These are phyloP conservation scores for Amyelois transitella DNA, from an alignment of 1,140 invertebrate species.

Conservation along the genomic window DNA sequence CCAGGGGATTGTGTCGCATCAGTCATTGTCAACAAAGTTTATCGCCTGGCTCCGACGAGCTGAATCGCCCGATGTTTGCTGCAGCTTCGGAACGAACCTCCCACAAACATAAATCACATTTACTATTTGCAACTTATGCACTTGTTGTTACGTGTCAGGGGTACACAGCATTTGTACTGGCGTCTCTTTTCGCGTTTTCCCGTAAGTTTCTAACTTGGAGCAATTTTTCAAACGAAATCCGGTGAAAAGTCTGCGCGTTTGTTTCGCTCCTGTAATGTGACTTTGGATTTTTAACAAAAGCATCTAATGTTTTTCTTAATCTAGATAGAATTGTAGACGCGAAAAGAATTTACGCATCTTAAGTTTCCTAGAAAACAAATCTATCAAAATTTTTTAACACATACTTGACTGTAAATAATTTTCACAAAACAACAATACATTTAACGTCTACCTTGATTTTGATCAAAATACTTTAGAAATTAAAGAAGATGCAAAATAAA, in stretches of 20 bases:
- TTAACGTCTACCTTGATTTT: too few species aligned
- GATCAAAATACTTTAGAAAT: too few species aligned
- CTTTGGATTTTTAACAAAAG: background rate
- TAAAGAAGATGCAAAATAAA: too few species aligned
- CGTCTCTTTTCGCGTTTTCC: background rate
- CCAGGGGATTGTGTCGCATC: constrained; percentile 33
- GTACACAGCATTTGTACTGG: background rate
- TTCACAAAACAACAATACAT: too few species aligned
- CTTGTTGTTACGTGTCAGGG: constrained; percentile 14
- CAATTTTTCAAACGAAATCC: background rate
- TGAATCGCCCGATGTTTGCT: constrained; percentile 53
- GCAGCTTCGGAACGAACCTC: constrained; percentile 29
- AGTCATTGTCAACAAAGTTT: constrained; percentile 65
- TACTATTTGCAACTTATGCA: constrained; percentile 24
- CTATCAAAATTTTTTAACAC: too few species aligned
- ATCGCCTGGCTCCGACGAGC: constrained; percentile 29
- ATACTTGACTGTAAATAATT: too few species aligned
- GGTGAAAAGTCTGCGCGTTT: background rate
- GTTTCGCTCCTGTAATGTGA: background rate
- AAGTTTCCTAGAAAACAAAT: too few species aligned
- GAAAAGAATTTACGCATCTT: too few species aligned
- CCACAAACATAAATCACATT: constrained; percentile 21
- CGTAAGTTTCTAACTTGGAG: background rate
- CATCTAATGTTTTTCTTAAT: too few species aligned
- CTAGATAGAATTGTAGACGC: too few species aligned